These are phyloP conservation scores for Rhipidura dahli DNA, from an alignment of 2,113 vertebrate species.

Conservation along the genomic window DNA sequence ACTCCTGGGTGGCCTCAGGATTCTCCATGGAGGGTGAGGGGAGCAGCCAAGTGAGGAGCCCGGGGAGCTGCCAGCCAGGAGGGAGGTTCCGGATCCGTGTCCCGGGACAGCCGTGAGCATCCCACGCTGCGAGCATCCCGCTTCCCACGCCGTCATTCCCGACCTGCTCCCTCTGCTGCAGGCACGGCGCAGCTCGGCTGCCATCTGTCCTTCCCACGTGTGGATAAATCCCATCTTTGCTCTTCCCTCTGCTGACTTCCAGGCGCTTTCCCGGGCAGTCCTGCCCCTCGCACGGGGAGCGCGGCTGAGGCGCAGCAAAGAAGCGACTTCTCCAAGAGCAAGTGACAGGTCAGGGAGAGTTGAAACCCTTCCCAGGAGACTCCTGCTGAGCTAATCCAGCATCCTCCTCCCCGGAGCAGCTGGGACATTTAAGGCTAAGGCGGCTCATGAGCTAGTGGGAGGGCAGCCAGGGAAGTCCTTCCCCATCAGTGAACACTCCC, in stretches of 20 bases:
- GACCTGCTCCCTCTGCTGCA: neutral
- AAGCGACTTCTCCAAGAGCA: neutral
- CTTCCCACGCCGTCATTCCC: neutral
- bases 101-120: neutral
- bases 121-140: neutral
- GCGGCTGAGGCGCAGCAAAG: rapidly evolving
- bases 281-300: neutral
- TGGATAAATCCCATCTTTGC: neutral
- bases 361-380: conserved; percentile 36
- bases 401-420: conserved; percentile 25
- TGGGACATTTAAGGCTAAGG: conserved; percentile 25
- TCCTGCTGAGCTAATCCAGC: conserved; percentile 7
- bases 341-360: conserved; percentile 20
- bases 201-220: neutral
- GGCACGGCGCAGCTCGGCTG: neutral
- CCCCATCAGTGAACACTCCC: neutral
- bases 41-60: neutral
- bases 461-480: conserved; percentile 25
- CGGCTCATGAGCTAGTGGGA: neutral
- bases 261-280: neutral
- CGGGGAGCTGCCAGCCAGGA: neutral
- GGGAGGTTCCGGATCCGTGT: neutral
- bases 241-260: neutral
- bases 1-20: neutral
- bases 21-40: neutral